phyloP scores from a whole-genome alignment of 2,888 invertebrate genomes.

The Acanthacorydalis orientalis region DNA sequence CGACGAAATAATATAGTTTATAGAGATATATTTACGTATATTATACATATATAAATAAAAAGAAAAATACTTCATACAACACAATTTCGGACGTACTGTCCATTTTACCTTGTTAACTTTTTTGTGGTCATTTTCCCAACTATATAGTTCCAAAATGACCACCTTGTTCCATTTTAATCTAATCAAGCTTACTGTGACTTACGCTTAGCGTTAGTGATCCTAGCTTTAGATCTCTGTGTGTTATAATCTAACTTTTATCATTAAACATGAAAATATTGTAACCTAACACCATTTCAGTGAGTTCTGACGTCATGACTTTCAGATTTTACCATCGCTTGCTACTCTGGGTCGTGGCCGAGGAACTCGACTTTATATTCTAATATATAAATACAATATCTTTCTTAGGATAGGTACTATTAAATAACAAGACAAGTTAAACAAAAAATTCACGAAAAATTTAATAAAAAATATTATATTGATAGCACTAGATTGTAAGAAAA shows the following conservation, averaged over 20 bases:
- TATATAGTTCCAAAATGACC: neutral
- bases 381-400: neutral
- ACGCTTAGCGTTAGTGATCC: constrained; percentile 1
- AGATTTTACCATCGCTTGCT: neutral
- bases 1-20: neutral
- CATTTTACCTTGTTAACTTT: neutral
- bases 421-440: neutral
- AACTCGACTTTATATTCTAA: neutral
- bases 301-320: neutral
- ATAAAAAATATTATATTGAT: neutral
- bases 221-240: neutral
- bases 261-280: neutral
- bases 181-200: constrained; percentile 1
- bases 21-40: neutral
- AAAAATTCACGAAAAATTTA: neutral
- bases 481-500: neutral
- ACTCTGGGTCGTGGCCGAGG: neutral
- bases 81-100: neutral
- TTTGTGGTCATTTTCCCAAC: neutral
- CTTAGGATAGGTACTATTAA: neutral
- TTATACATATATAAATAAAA: no score
- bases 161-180: neutral
- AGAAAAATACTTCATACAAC: neutral
- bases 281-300: neutral
- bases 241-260: neutral